phyloP scores from a whole-genome alignment of 2,113 vertebrate species.

The Lycocorax pyrrhopterus region DNA sequence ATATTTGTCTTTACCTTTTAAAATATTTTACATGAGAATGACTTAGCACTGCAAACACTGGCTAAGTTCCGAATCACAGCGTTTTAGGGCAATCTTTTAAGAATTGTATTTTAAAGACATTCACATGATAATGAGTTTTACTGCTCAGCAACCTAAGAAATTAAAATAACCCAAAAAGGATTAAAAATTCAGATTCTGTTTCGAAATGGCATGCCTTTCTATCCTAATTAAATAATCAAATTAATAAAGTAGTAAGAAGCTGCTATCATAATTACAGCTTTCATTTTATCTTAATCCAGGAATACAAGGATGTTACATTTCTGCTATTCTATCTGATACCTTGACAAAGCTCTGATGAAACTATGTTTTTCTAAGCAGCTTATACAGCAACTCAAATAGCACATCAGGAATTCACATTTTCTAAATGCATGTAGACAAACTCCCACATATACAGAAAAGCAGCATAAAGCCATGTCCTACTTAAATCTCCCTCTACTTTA shows the following conservation, averaged over 20 bases:
- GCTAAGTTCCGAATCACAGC: background rate
- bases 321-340: background rate
- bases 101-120: background rate
- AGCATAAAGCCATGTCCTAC: background rate
- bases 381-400: background rate
- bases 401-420: background rate
- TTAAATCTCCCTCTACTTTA: background rate
- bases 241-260: background rate
- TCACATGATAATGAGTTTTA: background rate
- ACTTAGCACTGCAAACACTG: background rate
- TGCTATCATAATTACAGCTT: background rate
- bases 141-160: background rate
- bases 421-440: background rate
- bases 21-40: background rate
- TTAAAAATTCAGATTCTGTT: background rate
- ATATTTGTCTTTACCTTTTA: background rate
- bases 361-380: background rate
- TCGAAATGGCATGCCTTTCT: background rate
- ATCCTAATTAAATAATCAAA: background rate
- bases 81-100: background rate
- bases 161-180: background rate
- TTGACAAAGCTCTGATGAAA: background rate
- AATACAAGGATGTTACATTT: background rate
- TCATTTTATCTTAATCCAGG: background rate
- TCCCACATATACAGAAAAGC: background rate